Conservation (phyloP, 1,140 invertebrate species). For the Stenopsyche tienmushanensis region DNA sequence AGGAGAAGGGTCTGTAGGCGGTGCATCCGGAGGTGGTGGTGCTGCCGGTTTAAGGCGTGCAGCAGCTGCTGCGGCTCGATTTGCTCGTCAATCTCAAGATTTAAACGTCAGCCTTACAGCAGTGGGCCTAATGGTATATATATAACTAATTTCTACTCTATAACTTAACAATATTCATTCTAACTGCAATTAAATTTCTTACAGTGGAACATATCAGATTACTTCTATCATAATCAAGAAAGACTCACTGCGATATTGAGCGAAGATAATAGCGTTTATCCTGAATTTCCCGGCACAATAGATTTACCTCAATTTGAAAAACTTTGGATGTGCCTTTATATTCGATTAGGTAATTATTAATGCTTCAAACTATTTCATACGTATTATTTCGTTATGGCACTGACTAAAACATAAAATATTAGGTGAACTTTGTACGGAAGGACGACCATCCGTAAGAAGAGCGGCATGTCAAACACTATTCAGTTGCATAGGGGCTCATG, state of each 20-base stretch:
- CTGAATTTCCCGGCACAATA: constrained; percentile 78
- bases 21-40: constrained; percentile 63
- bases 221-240: constrained; percentile 93
- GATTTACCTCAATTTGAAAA: constrained; percentile 89
- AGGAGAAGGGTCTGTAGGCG: constrained; percentile 81
- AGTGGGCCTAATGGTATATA: constrained; percentile 86
- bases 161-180: background rate
- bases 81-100: constrained; percentile 95
- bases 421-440: constrained; percentile 93
- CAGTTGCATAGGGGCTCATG: constrained; percentile 95
- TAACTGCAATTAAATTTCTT: background rate
- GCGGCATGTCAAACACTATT: constrained; percentile 98
- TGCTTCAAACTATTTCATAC: constrained; percentile 8
- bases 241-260: constrained; percentile 74
- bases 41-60: constrained; percentile 86
- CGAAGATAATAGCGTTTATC: constrained; percentile 71
- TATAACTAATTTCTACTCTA: background rate
- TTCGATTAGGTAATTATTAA: constrained; percentile 65
- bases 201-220: constrained; percentile 97
- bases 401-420: constrained; percentile 1
- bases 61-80: constrained; percentile 92
- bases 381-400: constrained; percentile 33
- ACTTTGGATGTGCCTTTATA: constrained; percentile 94
- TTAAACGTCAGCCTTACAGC: constrained; percentile 98
- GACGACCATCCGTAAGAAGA: constrained; percentile 92